Evolutionary conservation across 2,888 invertebrate species (phyloP).

Genomic region (Luperina nickerlii): DNA sequence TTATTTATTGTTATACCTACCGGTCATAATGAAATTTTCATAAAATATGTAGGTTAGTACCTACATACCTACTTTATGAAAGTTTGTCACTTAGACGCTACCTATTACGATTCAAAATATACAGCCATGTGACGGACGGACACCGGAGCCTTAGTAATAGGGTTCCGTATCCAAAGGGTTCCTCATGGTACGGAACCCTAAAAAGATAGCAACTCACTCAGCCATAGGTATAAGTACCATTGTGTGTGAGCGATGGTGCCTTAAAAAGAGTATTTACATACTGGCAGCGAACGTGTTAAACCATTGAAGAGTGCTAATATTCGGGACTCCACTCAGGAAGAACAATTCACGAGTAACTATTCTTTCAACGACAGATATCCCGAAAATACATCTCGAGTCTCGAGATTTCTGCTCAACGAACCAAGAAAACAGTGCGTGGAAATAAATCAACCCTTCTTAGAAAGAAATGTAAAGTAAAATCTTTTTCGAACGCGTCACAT

Average conservation of each 20-base stretch:
- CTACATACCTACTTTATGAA: too few relatives aligned
- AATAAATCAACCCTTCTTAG: conserved; percentile 42
- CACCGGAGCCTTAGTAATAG: neutral
- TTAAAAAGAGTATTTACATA: conserved; percentile 6
- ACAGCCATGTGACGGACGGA: neutral
- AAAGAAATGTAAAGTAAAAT: conserved; percentile 37
- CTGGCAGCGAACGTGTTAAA: conserved; percentile 11
- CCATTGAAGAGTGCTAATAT: conserved; percentile 35
- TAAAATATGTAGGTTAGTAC: neutral
- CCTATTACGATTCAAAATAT: neutral
- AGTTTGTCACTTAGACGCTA: too few relatives aligned
- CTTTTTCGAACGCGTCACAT: conserved; percentile 33
- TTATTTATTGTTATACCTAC: too few relatives aligned
- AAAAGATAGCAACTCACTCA: neutral
- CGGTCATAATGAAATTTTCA: too few relatives aligned
- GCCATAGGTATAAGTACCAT: neutral
- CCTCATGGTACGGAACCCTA: neutral
- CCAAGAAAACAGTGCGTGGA: conserved; percentile 40
- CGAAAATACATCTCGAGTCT: neutral
- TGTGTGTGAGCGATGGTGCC: neutral
- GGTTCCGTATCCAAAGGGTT: neutral
- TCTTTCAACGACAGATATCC: conserved; percentile 15
- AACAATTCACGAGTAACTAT: conserved; percentile 15
- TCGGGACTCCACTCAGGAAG: conserved; percentile 2
- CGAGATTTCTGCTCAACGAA: conserved; percentile 34